These are phyloP conservation scores for Thamnophis sirtalis DNA, from an alignment of 2,113 vertebrate species.

Conservation along the genomic window DNA sequence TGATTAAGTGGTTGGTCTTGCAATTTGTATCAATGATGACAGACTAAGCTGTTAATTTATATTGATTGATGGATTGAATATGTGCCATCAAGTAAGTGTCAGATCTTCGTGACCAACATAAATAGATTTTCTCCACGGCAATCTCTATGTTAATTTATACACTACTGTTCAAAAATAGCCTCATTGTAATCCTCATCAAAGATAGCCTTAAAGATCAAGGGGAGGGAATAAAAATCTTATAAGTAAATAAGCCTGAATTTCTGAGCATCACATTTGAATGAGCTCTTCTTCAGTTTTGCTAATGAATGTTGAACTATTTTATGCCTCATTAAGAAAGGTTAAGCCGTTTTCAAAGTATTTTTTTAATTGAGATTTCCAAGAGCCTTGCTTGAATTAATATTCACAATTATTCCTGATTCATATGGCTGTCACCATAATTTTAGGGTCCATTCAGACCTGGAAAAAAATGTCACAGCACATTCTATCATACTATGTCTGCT, in stretches of 20 bases:
- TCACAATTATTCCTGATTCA: constrained; percentile 25
- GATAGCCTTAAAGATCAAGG: neutral
- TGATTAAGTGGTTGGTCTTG: neutral
- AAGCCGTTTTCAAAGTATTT: constrained; percentile 5
- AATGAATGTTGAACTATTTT: constrained; percentile 13
- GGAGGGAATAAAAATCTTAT: neutral
- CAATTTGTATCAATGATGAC: neutral
- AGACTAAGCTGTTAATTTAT: neutral
- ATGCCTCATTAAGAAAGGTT: constrained; percentile 25
- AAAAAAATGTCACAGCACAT: constrained; percentile 15
- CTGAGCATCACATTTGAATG: neutral
- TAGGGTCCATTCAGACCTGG: neutral
- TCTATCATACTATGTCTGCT: neutral
- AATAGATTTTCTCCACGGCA: neutral
- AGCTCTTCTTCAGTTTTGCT: neutral
- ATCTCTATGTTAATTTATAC: neutral
- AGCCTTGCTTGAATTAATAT: constrained; percentile 26
- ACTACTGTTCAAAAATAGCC: neutral
- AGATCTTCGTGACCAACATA: neutral
- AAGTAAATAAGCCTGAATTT: neutral
- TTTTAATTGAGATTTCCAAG: constrained; percentile 1
- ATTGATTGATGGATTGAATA: neutral
- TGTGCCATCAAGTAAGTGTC: neutral
- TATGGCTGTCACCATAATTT: constrained; percentile 28
- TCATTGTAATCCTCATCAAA: neutral